Base-by-base conservation (phyloP, 2,113 vertebrate species). In the Indicator maculatus region DNA sequence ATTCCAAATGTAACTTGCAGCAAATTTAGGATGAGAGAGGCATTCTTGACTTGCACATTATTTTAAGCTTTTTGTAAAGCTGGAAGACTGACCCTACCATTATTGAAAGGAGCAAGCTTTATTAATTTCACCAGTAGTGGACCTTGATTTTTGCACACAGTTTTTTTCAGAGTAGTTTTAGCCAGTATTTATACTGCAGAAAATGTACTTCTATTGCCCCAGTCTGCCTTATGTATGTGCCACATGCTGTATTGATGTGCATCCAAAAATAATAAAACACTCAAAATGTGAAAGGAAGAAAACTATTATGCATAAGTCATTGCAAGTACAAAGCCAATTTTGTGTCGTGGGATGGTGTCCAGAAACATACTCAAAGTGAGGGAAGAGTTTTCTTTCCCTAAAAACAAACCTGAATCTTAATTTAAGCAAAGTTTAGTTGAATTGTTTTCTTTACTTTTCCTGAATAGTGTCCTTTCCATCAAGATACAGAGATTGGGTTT, bases 391-490 rank as follows among this genome's bases (percentile, higher is more conserved):
- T 95, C 83, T 96, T 95, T 89, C 93, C 96, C 78, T 96, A 89
- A 94, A 97, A 97, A 97, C 92, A 97, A 98, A 96, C 86, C 60
- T 89, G 85, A 85, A 89, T 95, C 95, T 96, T 96, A 95, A 97
- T 96, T 96, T 95, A 97, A 93, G 80, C 74, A 91, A 95, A 92
- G 91, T 93, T 97, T 86, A 83, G 52, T 56, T 90, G 41, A 91
- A 93, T 89, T 90, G 60, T 95, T 97, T 97, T 97, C 79, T 92
- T 94, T 91, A 50, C 96, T 93, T 95, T 87, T 55, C 63, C 88
- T 67, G 63, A 95, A 26, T n/a, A 26, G 71, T 87, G 55, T 73
- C 4, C 41, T 69, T 90, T 69, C 56, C 6, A 3, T 82, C 70
- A 47, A 77, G 81, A 74, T 13, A 26, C 11, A 90, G 59, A 41